phyloP scores from a whole-genome alignment of 2,888 invertebrate species.

The Crematogaster levior region DNA sequence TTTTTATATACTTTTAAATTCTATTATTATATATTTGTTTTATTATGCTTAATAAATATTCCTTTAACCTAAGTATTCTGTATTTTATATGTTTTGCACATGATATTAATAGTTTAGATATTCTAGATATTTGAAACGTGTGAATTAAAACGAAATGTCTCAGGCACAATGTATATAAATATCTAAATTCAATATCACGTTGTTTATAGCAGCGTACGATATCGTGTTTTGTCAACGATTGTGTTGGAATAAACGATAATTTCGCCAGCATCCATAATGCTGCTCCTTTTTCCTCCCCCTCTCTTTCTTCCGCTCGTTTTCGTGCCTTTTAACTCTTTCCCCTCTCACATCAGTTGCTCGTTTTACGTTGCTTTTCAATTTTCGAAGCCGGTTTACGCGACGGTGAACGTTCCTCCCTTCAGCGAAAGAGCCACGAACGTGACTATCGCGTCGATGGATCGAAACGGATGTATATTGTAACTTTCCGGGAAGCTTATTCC shows the following conservation, averaged over 20 bases:
- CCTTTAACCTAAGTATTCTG: too few species aligned
- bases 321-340: not conserved
- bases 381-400: slow-evolving; percentile 48
- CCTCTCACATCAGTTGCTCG: slow-evolving; percentile 24
- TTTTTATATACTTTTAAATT: not conserved
- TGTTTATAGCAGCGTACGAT: not conserved
- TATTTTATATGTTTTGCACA: not conserved
- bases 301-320: slow-evolving; percentile 6
- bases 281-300: not conserved
- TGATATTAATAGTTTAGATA: not conserved
- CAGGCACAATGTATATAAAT: slow-evolving; percentile 8
- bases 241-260: slow-evolving; percentile 57
- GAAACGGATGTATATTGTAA: slow-evolving; percentile 55
- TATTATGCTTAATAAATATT: not conserved
- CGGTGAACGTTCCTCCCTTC: slow-evolving; percentile 40
- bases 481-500: slow-evolving; percentile 54
- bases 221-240: slow-evolving; percentile 16
- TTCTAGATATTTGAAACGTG: slow-evolving; percentile 1
- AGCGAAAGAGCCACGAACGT: slow-evolving; percentile 50
- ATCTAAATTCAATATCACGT: slow-evolving; percentile 25
- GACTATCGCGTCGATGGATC: slow-evolving; percentile 53
- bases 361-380: slow-evolving; percentile 51
- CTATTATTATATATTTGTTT: not conserved
- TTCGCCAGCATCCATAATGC: slow-evolving; percentile 45
- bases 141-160: not conserved